Percentiles rank a stretch among this genome's conserved stretches.
These are phyloP conservation scores for Chirona hameri DNA, from an alignment of 2,888 invertebrate genomes.

Conservation along the genomic window DNA sequence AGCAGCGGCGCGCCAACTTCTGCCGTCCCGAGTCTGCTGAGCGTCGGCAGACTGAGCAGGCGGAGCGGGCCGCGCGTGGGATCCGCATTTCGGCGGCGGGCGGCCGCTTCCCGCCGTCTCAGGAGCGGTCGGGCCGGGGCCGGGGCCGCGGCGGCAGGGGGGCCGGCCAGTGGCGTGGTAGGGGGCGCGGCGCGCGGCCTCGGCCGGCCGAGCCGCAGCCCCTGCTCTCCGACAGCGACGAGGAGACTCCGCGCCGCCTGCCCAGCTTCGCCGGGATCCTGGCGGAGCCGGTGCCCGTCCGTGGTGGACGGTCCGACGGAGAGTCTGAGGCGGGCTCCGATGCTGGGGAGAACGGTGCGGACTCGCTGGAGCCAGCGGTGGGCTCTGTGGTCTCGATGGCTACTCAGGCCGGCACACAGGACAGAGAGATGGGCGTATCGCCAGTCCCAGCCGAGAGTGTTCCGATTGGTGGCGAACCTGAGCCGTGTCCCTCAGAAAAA, in stretches of 20 bases:
- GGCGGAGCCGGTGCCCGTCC: not conserved
- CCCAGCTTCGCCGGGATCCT: not conserved
- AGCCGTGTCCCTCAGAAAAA: too few species aligned
- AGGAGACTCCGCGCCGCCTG: not conserved
- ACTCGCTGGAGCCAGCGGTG: too few species aligned
- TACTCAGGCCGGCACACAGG: too few species aligned
- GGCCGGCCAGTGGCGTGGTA: not conserved
- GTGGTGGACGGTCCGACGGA: not conserved
- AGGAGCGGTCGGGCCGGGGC: not conserved
- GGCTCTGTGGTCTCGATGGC: too few species aligned
- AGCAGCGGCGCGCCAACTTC: conserved; percentile 57
- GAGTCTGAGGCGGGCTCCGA: not conserved
- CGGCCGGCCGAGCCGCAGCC: not conserved
- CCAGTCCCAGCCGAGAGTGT: too few species aligned
- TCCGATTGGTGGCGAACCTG: too few species aligned
- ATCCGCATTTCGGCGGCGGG: not conserved
- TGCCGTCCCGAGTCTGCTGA: not conserved
- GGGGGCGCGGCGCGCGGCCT: not conserved
- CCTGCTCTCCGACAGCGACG: not conserved
- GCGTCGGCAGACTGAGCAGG: conserved; percentile 1
- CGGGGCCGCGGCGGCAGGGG: not conserved
- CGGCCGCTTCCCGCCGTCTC: not conserved
- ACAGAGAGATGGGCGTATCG: too few species aligned
- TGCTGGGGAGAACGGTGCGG: not conserved
- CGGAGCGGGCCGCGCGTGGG: not conserved